phyloP scores from a whole-genome alignment of 2,888 invertebrate species.

The Hipparchia sbordonii region DNA sequence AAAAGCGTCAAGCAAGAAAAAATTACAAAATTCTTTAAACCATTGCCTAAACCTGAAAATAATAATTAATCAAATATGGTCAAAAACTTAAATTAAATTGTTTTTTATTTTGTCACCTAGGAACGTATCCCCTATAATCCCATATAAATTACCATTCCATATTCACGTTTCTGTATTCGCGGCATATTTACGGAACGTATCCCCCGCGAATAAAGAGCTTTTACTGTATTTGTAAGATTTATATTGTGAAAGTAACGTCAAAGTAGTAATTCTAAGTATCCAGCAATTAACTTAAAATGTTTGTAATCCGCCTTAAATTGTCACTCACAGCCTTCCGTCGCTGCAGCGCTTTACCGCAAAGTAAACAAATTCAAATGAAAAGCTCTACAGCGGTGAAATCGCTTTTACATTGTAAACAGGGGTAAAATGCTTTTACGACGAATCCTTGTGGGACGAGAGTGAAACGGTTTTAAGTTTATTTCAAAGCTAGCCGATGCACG shows the following conservation, averaged over 20 bases:
- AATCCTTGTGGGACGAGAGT: background rate
- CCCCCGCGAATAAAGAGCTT: too few species aligned
- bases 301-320: background rate
- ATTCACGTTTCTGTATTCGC: too few species aligned
- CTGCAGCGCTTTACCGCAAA: constrained; percentile 10
- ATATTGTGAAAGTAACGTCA: background rate
- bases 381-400: constrained; percentile 2
- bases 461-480: background rate
- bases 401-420: constrained; percentile 15
- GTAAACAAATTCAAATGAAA: constrained; percentile 10
- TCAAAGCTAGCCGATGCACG: background rate
- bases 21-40: too few species aligned
- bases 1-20: too few species aligned
- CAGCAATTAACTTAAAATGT: background rate
- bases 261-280: background rate
- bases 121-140: too few species aligned
- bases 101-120: too few species aligned
- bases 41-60: too few species aligned
- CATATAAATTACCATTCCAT: too few species aligned
- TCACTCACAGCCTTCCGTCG: background rate
- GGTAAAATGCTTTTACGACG: constrained; percentile 4
- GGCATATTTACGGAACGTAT: too few species aligned
- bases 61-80: too few species aligned
- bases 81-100: too few species aligned
- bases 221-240: too few species aligned